Evolutionary conservation across 2,888 invertebrate species (phyloP), one percentile per base, ranked within the genome.

Genomic region (Philereme transversata): DNA sequence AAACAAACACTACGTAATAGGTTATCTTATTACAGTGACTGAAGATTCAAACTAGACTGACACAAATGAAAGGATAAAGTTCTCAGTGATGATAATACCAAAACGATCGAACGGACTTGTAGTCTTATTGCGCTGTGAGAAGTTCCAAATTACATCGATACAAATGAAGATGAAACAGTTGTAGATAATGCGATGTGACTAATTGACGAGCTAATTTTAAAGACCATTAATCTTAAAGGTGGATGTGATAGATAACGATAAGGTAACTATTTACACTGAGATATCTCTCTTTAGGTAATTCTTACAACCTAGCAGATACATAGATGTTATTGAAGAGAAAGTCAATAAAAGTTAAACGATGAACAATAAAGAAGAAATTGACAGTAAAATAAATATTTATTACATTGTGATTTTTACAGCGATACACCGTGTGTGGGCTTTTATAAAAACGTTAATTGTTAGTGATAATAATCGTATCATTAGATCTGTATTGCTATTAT

Each of bases 41-140:
- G 62, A 76, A 71, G 68, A 54, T 58, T 11, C 36, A 68, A 46
- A 59, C 67, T 76, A 11, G 61, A 49, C 11, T 63, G 51, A 67
- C 53, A 50, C 36, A 62, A 22, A 36, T 51, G 43, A 51, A 43
- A n/a, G 22, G 46, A 50, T 46, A 35, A 50, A 33, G 40, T 41
- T 50, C 40, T 9, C 47, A 46, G 40, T 51, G 46, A 53, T 34
- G 4, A 40, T 40, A 40, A 40, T 40, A 40, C 40, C 40, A 22
- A 35, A 54, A 47, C 5, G 34, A 35, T 35, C 36, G 55, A 38
- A 47, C 22, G 3, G 40, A 35, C n/a, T 54, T 3, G 47, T 38
- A 33, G n/a, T 47, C 46, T 38, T 54, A 54, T 8, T 38, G 40
- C 46, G 10, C 40, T 22, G 65, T 57, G 10, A 7, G n/a, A 54